Conservation (phyloP, 2,113 vertebrate genomes). For the Rhagologus leucostigma region DNA sequence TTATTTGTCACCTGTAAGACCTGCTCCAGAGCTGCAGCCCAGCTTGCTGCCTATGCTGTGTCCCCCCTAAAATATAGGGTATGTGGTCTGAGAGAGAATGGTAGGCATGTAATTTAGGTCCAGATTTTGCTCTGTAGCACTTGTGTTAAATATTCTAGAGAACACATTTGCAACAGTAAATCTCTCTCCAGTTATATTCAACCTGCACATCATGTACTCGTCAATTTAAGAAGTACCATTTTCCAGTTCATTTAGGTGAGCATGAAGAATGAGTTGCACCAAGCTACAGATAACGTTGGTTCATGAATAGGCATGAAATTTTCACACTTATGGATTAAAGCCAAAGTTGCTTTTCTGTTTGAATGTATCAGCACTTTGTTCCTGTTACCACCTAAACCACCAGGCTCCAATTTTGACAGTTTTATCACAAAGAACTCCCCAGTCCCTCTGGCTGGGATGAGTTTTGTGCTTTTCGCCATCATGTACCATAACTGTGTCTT, state of each 20-base stretch:
- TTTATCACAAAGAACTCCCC: not conserved
- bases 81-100: not conserved
- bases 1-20: not conserved
- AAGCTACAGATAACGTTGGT: rapidly evolving
- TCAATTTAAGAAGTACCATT: not conserved
- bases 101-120: not conserved
- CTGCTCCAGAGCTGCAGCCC: not conserved
- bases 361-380: not conserved
- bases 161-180: not conserved
- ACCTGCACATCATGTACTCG: not conserved
- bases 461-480: not conserved
- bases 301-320: not conserved
- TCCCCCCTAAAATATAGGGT: not conserved
- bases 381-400: not conserved
- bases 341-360: not conserved
- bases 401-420: not conserved
- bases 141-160: not conserved
- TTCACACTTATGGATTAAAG: not conserved
- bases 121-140: not conserved
- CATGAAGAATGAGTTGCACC: not conserved
- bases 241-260: slow-evolving; percentile 2
- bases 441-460: not conserved
- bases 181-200: not conserved
- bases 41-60: not conserved
- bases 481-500: not conserved